Evolutionary conservation across 2,888 invertebrate species (phyloP).

Genomic region (Troides helena): DNA sequence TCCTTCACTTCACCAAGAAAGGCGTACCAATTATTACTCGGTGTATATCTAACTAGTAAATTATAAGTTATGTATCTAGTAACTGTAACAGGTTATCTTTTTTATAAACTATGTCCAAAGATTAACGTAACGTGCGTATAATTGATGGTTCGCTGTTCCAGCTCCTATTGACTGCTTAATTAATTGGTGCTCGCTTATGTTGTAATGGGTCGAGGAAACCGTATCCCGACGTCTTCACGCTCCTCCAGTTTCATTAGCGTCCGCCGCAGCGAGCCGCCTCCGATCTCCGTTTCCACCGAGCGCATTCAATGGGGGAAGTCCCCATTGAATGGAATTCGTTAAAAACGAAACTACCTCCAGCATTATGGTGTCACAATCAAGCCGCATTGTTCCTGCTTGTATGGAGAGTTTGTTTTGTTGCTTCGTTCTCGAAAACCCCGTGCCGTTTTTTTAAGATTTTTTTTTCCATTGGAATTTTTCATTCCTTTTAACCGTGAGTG

Average conservation of each 20-base stretch:
- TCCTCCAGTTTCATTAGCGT: constrained; percentile 10
- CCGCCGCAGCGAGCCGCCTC: constrained; percentile 8
- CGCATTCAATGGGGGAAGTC: constrained; percentile 2
- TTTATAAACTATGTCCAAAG: too few relatives aligned
- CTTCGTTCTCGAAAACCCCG: constrained; percentile 1
- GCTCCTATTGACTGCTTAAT: not conserved
- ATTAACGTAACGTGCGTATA: not conserved
- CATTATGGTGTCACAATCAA: constrained; percentile 11
- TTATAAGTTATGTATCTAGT: too few relatives aligned
- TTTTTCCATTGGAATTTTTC: not conserved
- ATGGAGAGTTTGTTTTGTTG: constrained; percentile 7
- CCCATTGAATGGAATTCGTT: constrained; percentile 16
- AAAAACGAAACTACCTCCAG: constrained; percentile 10
- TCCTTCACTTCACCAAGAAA: too few relatives aligned
- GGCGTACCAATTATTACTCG: too few relatives aligned
- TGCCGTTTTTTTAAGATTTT: not conserved
- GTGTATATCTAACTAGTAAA: too few relatives aligned
- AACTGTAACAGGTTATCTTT: too few relatives aligned
- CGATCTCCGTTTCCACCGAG: constrained; percentile 5
- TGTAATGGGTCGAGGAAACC: not conserved
- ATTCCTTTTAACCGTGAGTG: not conserved
- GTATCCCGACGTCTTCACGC: constrained; percentile 3
- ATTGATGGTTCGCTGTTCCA: not conserved
- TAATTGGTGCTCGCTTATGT: constrained; percentile 1
- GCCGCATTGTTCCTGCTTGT: constrained; percentile 21